Evolutionary conservation across 2,113 vertebrate genomes (phyloP), one percentile per base, ranked within the genome.

Genomic region (Proterorhinus semilunaris): DNA sequence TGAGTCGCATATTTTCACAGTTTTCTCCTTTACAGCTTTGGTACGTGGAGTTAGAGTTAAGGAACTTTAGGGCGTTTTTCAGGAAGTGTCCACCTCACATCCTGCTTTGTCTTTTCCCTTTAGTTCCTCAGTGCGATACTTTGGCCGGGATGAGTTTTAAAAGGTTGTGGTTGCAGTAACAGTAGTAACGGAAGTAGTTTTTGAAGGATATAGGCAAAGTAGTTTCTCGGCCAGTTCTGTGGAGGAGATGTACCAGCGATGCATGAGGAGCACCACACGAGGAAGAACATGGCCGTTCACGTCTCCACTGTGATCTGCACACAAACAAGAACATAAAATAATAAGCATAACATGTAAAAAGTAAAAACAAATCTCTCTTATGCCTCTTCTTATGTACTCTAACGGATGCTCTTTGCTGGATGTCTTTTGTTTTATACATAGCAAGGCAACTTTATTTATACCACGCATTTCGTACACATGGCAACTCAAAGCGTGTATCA

Each of bases 211-310:
- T 99, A 93, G 94, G 80, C 93, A 91, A 66, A 97, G 93, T 69
- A 99, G 95, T 84, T 97, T 99, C 86, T 93, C 92, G 12, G 95
- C 96, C 80, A 99, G 82, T 83, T 99, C 97, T 45, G 96, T 93
- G 1, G 98, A 99, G 62, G 94, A 93, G 73, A 98, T 83, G 80
- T 98, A 99, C 98, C 98, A 99, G 15, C 94, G 94, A 67, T 99
- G 97, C 96, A 99, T 99, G 89, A 99, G 91, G 67, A 99, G 93
- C 68, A 99, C 88, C n/a, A 84, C 96, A 84, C 96, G 94, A 69
- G 97, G 96, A 78, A 98, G 91, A 50, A 91, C 91, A 82, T 81
- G 93, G 53, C 86, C 90, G 51, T 89, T 90, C 42, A 89, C 88
- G 67, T 95, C 93, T 79, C 96, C 96, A 68, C 86, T 90, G 85